phyloP scores from a whole-genome alignment of 2,113 vertebrate genomes.

The Panthera uncia region DNA sequence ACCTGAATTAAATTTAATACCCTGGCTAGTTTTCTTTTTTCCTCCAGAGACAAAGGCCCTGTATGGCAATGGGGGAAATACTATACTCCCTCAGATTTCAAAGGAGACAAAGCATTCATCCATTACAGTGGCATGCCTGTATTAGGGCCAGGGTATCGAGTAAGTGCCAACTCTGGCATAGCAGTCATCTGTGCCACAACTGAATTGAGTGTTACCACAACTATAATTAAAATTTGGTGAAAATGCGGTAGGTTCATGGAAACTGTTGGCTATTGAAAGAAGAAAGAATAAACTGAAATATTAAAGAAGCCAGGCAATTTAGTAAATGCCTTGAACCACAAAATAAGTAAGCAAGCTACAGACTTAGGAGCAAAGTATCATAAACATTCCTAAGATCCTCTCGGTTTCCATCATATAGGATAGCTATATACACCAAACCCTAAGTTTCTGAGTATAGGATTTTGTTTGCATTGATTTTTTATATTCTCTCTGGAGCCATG shows the following conservation, averaged over 20 bases:
- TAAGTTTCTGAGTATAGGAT: background rate
- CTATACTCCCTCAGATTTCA: background rate
- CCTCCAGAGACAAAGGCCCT: constrained; percentile 32
- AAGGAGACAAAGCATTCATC: background rate
- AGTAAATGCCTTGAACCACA: constrained; percentile 30
- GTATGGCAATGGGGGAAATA: constrained; percentile 48
- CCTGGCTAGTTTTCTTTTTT: background rate
- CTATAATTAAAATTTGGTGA: constrained; percentile 44
- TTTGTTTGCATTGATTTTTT: constrained; percentile 23
- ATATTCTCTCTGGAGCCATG: background rate
- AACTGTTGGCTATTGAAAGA: constrained; percentile 29
- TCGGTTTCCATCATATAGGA: background rate
- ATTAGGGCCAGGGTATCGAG: background rate
- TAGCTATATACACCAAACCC: background rate
- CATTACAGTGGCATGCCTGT: background rate
- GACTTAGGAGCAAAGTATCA: background rate
- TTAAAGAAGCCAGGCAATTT: constrained; percentile 39
- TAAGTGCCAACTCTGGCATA: background rate
- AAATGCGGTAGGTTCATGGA: constrained; percentile 35
- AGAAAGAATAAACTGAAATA: constrained; percentile 53
- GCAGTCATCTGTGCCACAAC: background rate
- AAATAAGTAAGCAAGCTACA: background rate
- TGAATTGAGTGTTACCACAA: background rate
- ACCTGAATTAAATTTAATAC: constrained; percentile 25
- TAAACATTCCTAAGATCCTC: background rate